These are phyloP conservation scores for Ophonus ardosiacus DNA, from an alignment of 2,888 invertebrate species.

Conservation along the genomic window DNA sequence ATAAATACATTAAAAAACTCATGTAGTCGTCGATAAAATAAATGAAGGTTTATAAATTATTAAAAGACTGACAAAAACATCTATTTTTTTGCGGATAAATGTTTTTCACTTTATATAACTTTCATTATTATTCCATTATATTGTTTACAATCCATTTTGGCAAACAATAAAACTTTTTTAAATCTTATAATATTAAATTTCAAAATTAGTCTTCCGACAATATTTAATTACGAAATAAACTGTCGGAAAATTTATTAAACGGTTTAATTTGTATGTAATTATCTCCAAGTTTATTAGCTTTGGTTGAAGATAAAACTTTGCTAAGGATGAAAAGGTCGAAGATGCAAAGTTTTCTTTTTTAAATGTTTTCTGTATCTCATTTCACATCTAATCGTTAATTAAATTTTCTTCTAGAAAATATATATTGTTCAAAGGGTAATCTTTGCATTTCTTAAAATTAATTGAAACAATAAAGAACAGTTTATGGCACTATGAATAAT, in stretches of 20 bases:
- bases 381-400: constrained; percentile 22
- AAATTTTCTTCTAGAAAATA: constrained; percentile 4
- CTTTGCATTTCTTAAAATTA: too few species aligned
- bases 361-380: not conserved
- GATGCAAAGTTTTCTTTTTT: constrained; percentile 13
- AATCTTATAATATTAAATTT: not conserved
- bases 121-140: too few species aligned
- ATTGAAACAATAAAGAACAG: too few species aligned
- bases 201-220: not conserved
- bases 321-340: not conserved
- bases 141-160: too few species aligned
- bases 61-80: too few species aligned
- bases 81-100: too few species aligned
- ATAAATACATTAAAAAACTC: too few species aligned
- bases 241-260: constrained; percentile 22
- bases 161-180: not conserved
- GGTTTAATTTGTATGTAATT: constrained; percentile 24
- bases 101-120: too few species aligned
- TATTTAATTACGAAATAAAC: constrained; percentile 26
- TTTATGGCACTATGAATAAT: too few species aligned
- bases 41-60: too few species aligned
- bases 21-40: too few species aligned
- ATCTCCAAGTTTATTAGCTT: constrained; percentile 36
- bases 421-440: too few species aligned
- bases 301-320: constrained; percentile 29